These are phyloP conservation scores for Tigriopus californicus DNA, from an alignment of 2,888 invertebrate species.

Conservation along the genomic window DNA sequence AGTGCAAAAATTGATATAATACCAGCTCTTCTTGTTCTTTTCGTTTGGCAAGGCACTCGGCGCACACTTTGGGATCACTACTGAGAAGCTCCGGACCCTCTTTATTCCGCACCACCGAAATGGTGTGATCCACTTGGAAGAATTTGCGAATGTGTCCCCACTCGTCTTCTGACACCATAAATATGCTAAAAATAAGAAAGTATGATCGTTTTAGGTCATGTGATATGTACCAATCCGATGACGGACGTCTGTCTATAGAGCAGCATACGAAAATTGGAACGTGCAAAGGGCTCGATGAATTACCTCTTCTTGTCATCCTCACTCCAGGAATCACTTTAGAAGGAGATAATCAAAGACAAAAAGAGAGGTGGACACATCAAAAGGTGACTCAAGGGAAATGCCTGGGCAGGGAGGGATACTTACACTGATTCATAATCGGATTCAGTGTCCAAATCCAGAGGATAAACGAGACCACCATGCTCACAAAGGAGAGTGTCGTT, in stretches of 20 bases:
- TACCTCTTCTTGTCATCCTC: background rate
- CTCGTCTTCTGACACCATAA: conserved; percentile 6
- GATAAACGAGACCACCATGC: conserved; percentile 1
- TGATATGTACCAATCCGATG: too few species aligned
- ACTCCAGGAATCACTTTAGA: background rate
- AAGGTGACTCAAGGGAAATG: background rate
- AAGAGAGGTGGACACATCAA: background rate
- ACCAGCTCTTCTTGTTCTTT: background rate
- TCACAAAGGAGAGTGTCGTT: background rate
- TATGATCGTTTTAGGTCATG: background rate
- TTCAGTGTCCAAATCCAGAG: background rate
- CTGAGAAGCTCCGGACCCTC: background rate
- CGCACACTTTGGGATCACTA: background rate
- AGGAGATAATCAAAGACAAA: too few species aligned
- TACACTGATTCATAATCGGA: conserved; percentile 2
- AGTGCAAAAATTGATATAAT: too few species aligned
- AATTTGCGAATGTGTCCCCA: background rate
- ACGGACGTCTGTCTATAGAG: too few species aligned
- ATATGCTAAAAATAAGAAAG: background rate
- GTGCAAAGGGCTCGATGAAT: background rate
- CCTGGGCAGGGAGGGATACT: background rate
- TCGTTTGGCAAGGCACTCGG: background rate
- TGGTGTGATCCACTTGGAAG: background rate
- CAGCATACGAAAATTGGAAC: too few species aligned
- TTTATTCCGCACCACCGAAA: background rate